Evolutionary conservation across 2,888 invertebrate species (phyloP), one percentile per base, ranked within the genome.

Genomic region (Sthenelais limicola): DNA sequence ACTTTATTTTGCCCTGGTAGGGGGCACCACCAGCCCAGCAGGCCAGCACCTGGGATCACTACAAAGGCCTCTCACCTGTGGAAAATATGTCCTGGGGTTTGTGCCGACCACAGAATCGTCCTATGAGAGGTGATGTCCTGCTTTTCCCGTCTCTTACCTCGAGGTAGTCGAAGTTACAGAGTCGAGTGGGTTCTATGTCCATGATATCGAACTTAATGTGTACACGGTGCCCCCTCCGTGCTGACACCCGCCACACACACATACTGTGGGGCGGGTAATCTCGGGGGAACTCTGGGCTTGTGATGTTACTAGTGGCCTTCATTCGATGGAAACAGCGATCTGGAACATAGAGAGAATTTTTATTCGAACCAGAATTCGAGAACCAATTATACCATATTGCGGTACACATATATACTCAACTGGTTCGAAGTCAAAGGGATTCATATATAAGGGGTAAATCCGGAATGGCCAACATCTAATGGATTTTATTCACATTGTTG

Each of bases 171-270:
- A 76, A 76, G 58, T 62, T 33, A 43, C 76, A 76, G 1, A 51
- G 38, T 18, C 56, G 48, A 15, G 75, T 75, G n/a, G 12, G 51
- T 28, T 75, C 75, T 24, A 75, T 71, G 72, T 75, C 75, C 67
- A 75, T 56, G 28, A 51, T 48, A 35, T 73, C 62, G 43, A 75
- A 72, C 49, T 68, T 62, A 30, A 75, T 38, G 33, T 68, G 67
- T 7, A 75, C 49, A 4, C 52, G 38, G 33, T 49, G 38, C 28
- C 72, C 73, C 5, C 33, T 24, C 4, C 48, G 67, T 0, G 73
- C 75, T 28, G 75, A 73, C 4, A 74, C 38, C 9, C 73, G 72
- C 74, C 74, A 76, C 49, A 72, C 68, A 30, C 76, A 76, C 33
- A 73, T 30, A 5, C 47, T 30, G 58, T 72, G 28, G 12, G 68